Evolutionary conservation across 2,113 vertebrate genomes (phyloP).

Genomic region (Engystomops pustulosus): DNA sequence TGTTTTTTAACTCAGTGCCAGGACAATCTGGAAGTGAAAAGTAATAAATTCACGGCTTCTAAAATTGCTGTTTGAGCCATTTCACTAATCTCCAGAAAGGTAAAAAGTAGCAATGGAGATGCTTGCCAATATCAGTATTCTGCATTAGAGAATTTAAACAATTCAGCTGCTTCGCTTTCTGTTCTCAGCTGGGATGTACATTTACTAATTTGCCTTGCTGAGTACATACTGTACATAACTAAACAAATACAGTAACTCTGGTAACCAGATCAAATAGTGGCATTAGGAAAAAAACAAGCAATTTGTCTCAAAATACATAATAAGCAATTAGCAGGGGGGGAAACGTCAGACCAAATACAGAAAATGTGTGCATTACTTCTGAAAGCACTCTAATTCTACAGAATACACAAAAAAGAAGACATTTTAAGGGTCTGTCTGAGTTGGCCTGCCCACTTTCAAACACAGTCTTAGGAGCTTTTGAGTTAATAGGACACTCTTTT

Average conservation of each 20-base stretch:
- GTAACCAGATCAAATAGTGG: constrained; percentile 44
- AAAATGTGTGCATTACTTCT: no score
- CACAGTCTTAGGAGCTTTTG: no score
- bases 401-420: no score
- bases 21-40: constrained; percentile 81
- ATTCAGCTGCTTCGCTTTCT: constrained; percentile 51
- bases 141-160: constrained; percentile 50
- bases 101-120: constrained; percentile 62
- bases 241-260: constrained; percentile 52
- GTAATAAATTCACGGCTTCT: constrained; percentile 81
- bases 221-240: constrained; percentile 53
- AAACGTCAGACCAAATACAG: no score
- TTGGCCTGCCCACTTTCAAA: no score
- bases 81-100: constrained; percentile 74
- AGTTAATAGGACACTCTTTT: no score
- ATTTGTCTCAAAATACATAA: neutral
- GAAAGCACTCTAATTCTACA: no score
- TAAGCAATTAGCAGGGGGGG: no score
- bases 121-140: constrained; percentile 54
- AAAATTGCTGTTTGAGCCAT: constrained; percentile 78
- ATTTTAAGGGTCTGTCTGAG: no score
- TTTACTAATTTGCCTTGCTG: constrained; percentile 49
- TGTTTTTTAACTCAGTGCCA: constrained; percentile 82
- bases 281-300: neutral
- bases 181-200: constrained; percentile 27